A percentile compares a stretch with the other conserved stretches of the same genome.
These are phyloP conservation scores for Zophobas morio DNA, from an alignment of 1,140 invertebrate species.

Conservation along the genomic window DNA sequence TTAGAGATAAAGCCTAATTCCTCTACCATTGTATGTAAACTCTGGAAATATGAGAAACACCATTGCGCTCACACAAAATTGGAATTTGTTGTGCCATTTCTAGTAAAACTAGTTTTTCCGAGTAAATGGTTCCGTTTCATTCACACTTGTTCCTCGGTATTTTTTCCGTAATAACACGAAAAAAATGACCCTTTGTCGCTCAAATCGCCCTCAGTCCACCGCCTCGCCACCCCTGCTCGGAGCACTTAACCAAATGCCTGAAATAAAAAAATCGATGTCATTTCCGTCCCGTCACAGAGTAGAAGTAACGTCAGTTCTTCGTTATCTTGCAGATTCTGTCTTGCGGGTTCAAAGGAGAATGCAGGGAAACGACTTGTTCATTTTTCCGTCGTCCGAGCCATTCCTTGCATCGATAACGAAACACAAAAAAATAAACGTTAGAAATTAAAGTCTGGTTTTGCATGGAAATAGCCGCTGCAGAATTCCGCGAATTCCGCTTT, in stretches of 20 bases:
- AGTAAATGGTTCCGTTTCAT: too few relatives aligned
- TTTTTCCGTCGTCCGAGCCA: not conserved
- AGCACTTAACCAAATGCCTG: not conserved
- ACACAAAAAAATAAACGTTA: not conserved
- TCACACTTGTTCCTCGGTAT: too few relatives aligned
- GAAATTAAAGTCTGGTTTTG: not conserved
- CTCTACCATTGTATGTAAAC: too few relatives aligned
- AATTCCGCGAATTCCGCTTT: not conserved
- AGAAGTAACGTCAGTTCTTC: not conserved
- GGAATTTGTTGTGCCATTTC: too few relatives aligned
- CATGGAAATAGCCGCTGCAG: not conserved
- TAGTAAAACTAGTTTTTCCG: too few relatives aligned
- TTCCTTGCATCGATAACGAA: not conserved
- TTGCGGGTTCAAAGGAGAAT: not conserved
- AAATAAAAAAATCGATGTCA: constrained; percentile 5
- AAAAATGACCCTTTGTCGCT: too few relatives aligned
- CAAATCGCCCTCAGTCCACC: not conserved
- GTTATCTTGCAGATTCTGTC: constrained; percentile 10
- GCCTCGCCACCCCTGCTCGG: not conserved
- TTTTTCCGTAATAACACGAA: too few relatives aligned
- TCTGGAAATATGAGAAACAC: too few relatives aligned
- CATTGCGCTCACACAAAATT: too few relatives aligned
- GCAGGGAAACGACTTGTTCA: not conserved
- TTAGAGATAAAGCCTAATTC: too few relatives aligned
- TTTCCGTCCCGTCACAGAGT: constrained; percentile 11